phyloP scores from a whole-genome alignment of 2,888 invertebrate genomes.

The Heliconius cydno region DNA sequence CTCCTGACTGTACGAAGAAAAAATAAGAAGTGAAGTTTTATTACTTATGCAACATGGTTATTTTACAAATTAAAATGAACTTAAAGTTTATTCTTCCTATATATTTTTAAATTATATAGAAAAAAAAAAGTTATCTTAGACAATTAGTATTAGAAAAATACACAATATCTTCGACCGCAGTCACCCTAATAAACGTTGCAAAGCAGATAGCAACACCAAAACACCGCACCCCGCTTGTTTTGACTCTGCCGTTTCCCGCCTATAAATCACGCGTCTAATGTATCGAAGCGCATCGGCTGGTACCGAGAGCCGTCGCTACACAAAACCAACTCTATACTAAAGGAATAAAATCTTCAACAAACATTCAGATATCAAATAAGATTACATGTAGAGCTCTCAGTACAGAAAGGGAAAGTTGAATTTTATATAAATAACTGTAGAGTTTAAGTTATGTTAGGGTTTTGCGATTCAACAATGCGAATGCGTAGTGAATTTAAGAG shows the following conservation, averaged over 20 bases:
- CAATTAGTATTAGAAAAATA: background rate
- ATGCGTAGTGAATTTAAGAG: constrained; percentile 49
- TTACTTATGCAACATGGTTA: background rate
- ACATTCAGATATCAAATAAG: constrained; percentile 33
- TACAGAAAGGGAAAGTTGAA: constrained; percentile 31
- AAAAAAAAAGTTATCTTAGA: background rate
- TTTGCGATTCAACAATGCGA: constrained; percentile 57
- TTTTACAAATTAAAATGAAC: background rate
- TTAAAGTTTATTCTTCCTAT: too few species aligned
- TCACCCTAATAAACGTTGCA: constrained; percentile 58
- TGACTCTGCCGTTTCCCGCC: constrained; percentile 76
- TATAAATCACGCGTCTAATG: constrained; percentile 82
- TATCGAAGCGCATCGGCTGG: constrained; percentile 76
- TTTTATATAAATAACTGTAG: constrained; percentile 40
- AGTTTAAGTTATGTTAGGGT: constrained; percentile 50
- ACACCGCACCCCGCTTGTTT: constrained; percentile 70
- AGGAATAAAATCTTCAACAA: constrained; percentile 12
- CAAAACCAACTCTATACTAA: constrained; percentile 50
- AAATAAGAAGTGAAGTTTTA: background rate
- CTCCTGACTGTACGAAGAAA: background rate
- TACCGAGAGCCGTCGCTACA: constrained; percentile 61
- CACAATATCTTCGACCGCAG: constrained; percentile 20
- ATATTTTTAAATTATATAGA: background rate
- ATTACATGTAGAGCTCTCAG: constrained; percentile 38
- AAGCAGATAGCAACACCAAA: constrained; percentile 46